These are phyloP conservation scores for Acinonyx jubatus DNA, from an alignment of 2,113 vertebrate species.

Conservation along the genomic window DNA sequence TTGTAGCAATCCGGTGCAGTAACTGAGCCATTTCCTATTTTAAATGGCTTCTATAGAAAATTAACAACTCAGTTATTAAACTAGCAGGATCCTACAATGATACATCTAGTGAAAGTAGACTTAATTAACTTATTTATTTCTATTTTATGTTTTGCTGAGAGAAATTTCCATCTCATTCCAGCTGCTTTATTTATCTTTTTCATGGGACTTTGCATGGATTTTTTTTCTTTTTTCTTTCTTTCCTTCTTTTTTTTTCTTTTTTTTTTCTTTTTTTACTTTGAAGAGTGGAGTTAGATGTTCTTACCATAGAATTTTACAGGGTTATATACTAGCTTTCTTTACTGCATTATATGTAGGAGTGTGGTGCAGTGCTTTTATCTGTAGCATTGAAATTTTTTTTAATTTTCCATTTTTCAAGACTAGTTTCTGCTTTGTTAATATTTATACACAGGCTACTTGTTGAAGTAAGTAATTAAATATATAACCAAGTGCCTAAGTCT, in stretches of 20 bases:
- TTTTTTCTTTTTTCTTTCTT: slow-evolving; percentile 28
- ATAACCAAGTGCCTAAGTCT: slow-evolving; percentile 89
- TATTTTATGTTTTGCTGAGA: slow-evolving; percentile 86
- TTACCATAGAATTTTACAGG: slow-evolving; percentile 87
- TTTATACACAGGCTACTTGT: slow-evolving; percentile 84
- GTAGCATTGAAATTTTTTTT: slow-evolving; percentile 80
- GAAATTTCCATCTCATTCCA: slow-evolving; percentile 86
- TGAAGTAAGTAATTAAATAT: slow-evolving; percentile 83
- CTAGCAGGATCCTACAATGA: slow-evolving; percentile 88
- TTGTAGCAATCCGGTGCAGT: slow-evolving; percentile 88
- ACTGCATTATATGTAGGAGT: slow-evolving; percentile 83
- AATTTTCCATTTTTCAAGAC: slow-evolving; percentile 60
- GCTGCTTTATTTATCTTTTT: slow-evolving; percentile 88
- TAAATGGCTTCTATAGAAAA: slow-evolving; percentile 88
- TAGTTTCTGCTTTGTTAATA: slow-evolving; percentile 83
- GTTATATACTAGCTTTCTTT: slow-evolving; percentile 86
- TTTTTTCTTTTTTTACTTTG: slow-evolving; percentile 75
- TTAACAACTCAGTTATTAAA: slow-evolving; percentile 89
- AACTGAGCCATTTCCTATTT: slow-evolving; percentile 88
- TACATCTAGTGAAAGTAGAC: slow-evolving; percentile 88
- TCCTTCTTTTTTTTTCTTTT: neutral
- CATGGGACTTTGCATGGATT: slow-evolving; percentile 86
- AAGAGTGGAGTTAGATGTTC: slow-evolving; percentile 84
- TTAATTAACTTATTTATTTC: slow-evolving; percentile 88
- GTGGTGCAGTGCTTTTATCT: slow-evolving; percentile 86